phyloP scores from a whole-genome alignment of 1,140 invertebrate genomes.

The Drosophila varians region DNA sequence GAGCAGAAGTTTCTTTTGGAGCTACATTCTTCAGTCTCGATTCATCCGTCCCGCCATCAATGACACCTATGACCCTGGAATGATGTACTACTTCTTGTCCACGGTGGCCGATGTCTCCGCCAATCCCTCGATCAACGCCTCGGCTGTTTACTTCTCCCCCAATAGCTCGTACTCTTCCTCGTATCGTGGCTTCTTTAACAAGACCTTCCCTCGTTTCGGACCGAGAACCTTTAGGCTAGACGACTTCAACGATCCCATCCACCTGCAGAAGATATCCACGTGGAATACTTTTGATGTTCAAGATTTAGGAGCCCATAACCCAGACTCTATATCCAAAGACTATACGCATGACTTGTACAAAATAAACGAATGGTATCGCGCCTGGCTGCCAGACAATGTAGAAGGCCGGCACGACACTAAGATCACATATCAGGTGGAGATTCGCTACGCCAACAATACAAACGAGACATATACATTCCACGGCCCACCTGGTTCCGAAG shows the following conservation, averaged over 20 bases:
- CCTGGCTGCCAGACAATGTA: slow-evolving; percentile 95
- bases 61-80: slow-evolving; percentile 97
- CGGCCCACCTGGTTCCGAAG: slow-evolving; percentile 94
- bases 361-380: slow-evolving; percentile 96
- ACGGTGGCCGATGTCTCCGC: slow-evolving; percentile 97
- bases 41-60: slow-evolving; percentile 95
- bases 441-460: slow-evolving; percentile 97
- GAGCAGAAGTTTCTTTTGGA: slow-evolving; percentile 97
- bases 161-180: slow-evolving; percentile 97
- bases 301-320: slow-evolving; percentile 92
- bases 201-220: slow-evolving; percentile 97
- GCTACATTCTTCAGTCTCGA: slow-evolving; percentile 95
- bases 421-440: slow-evolving; percentile 95
- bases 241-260: slow-evolving; percentile 97
- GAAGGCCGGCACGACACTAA: slow-evolving; percentile 94
- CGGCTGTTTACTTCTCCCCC: slow-evolving; percentile 96
- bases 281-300: slow-evolving; percentile 93
- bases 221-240: slow-evolving; percentile 95
- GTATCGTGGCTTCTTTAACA: slow-evolving; percentile 98
- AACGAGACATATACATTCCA: slow-evolving; percentile 98
- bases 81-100: slow-evolving; percentile 99
- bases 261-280: slow-evolving; percentile 95
- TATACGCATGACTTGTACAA: slow-evolving; percentile 96
- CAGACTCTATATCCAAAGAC: slow-evolving; percentile 90
- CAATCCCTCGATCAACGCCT: slow-evolving; percentile 96